Conservation (phyloP, 2,888 invertebrate species). For the Kryphioiulus occultus region DNA sequence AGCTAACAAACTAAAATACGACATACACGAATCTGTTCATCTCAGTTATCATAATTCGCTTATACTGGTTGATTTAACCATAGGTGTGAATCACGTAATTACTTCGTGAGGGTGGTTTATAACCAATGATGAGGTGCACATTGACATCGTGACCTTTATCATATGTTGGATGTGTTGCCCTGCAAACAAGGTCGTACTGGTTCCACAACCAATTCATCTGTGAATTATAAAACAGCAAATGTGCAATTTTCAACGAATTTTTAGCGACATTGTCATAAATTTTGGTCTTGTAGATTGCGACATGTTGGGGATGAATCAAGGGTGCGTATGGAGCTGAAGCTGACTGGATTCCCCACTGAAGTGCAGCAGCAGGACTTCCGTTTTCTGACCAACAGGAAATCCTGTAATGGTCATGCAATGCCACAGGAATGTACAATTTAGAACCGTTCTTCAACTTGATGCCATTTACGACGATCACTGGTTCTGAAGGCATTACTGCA, state of each 20-base stretch:
- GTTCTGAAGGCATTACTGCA: constrained; percentile 13
- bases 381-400: constrained; percentile 39
- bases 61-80: too few species aligned
- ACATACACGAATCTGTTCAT: too few species aligned
- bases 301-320: not conserved
- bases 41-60: too few species aligned
- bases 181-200: constrained; percentile 15
- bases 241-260: not conserved
- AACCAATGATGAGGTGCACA: not conserved
- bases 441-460: not conserved
- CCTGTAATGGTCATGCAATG: not conserved
- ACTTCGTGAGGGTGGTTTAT: not conserved
- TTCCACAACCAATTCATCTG: not conserved
- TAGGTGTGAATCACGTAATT: too few species aligned
- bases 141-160: constrained; percentile 15
- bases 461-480: constrained; percentile 25
- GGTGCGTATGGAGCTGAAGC: not conserved
- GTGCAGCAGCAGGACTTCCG: constrained; percentile 14
- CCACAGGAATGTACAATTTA: not conserved
- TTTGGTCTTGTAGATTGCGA: not conserved
- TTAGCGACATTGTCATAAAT: not conserved
- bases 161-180: not conserved
- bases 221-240: not conserved
- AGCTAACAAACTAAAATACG: too few species aligned
- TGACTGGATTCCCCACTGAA: constrained; percentile 10